Base-by-base conservation (phyloP, 2,113 vertebrate genomes). In the Colinus virginianus region DNA sequence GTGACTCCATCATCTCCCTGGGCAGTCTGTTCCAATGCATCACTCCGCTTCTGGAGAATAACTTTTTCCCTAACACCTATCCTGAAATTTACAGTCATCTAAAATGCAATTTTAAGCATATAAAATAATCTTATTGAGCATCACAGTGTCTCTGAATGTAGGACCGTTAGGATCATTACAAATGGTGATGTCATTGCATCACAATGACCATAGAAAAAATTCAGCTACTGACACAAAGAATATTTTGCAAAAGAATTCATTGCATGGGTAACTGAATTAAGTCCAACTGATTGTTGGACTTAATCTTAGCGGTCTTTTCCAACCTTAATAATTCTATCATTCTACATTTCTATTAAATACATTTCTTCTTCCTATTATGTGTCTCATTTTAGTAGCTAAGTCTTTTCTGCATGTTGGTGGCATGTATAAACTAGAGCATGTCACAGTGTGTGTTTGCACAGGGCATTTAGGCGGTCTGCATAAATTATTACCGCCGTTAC, bases 171-270 rank as follows among this genome's bases (percentile, higher is more conserved):
- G 85, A 68, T 85, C 51, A 53, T 53, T 28, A 53, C 26, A 28
- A 13, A 15, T 51, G 13, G 49, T 25, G 13, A 51, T 51, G 25
- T 28, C 49, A 51, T 53, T 28, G 16, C 51, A 53, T 17, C 51
- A 53, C 26, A 75, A 94, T 71, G 72, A 96, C 43, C 56, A 48
- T n/a, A 85, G 71, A 75, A 85, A 80, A 67, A 59, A 88, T 61
- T 71, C 40, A 88, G 3, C 64, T 82, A 13, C 0, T 0, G 21
- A 30, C 63, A 48, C 18, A 69, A 77, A 70, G 4, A 32, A 26
- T 12, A 7, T 78, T 84, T 94, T 74, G 23, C 34, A 53, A 70
- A 53, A 67, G 59, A 87, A 70, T 49, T 42, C 4, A 0, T 32
- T 70, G 38, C 13, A 28, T 18, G 15, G 38, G 45, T 51, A 75